Conservation (phyloP, 2,888 invertebrate species). For the Horisme vitalbata region DNA sequence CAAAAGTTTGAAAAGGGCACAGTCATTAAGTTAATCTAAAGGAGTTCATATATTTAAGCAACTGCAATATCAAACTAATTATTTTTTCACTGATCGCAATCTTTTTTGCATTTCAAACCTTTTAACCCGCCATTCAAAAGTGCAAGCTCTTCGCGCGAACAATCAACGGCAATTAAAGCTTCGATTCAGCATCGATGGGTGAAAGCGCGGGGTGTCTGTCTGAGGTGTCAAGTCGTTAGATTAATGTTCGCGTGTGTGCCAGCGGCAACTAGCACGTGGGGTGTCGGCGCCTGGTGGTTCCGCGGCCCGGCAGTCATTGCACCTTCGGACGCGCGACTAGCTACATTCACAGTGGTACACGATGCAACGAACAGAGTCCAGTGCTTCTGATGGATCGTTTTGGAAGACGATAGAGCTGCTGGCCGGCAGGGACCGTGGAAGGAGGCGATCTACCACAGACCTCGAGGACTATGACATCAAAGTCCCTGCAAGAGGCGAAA, state of each 20-base stretch:
- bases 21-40: too few species aligned
- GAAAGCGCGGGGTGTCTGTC: conserved; percentile 37
- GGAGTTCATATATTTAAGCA: conserved; percentile 5
- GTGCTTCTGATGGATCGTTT: conserved; percentile 77
- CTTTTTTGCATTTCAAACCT: conserved; percentile 13
- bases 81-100: conserved; percentile 12
- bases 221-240: conserved; percentile 61
- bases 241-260: conserved; percentile 76
- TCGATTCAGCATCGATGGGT: conserved; percentile 43
- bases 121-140: conserved; percentile 7
- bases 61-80: conserved; percentile 14
- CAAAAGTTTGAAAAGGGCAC: too few species aligned
- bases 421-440: conserved; percentile 68
- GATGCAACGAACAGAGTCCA: conserved; percentile 71
- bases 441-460: conserved; percentile 73
- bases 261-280: conserved; percentile 50
- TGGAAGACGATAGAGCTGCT: conserved; percentile 86
- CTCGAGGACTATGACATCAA: conserved; percentile 56
- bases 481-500: conserved; percentile 50
- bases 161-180: conserved; percentile 46
- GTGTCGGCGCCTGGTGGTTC: conserved; percentile 52
- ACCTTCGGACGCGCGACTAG: conserved; percentile 62
- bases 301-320: conserved; percentile 72
- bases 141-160: conserved; percentile 24
- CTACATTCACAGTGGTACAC: conserved; percentile 57